Conservation (phyloP, 2,888 invertebrate species). For the Melanophora roralis region DNA sequence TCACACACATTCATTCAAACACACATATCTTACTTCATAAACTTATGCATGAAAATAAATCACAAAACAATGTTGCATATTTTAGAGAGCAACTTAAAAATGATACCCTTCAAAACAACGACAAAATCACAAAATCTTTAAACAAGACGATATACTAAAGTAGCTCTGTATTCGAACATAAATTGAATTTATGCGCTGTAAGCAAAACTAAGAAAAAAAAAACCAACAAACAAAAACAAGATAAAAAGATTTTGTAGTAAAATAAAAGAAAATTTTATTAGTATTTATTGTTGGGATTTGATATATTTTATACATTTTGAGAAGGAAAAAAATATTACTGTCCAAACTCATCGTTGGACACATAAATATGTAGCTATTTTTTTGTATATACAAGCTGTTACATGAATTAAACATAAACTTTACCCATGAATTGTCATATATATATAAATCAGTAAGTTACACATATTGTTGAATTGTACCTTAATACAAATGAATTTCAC, state of each 20-base stretch:
- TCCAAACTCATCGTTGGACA: too few relatives aligned
- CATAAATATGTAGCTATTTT: too few relatives aligned
- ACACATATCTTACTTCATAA: conserved; percentile 8
- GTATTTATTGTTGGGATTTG: neutral
- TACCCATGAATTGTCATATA: too few relatives aligned
- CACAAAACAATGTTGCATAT: conserved; percentile 57
- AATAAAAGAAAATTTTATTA: neutral
- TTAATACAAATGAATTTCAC: too few relatives aligned
- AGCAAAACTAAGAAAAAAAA: conserved; percentile 46
- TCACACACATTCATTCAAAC: neutral
- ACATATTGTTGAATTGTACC: too few relatives aligned
- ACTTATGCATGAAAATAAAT: neutral
- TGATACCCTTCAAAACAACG: conserved; percentile 9
- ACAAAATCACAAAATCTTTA: neutral
- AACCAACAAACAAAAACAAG: neutral
- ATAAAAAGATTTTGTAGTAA: neutral
- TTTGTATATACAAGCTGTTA: too few relatives aligned
- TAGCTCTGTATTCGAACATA: conserved; percentile 19
- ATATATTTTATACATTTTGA: neutral
- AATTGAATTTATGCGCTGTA: conserved; percentile 60
- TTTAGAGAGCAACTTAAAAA: conserved; percentile 43
- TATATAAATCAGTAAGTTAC: too few relatives aligned
- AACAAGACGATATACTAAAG: neutral
- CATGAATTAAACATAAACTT: too few relatives aligned
- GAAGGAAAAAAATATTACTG: too few relatives aligned